phyloP scores from a whole-genome alignment of 2,113 vertebrate species.

The Nothocercus nigrocapillus region DNA sequence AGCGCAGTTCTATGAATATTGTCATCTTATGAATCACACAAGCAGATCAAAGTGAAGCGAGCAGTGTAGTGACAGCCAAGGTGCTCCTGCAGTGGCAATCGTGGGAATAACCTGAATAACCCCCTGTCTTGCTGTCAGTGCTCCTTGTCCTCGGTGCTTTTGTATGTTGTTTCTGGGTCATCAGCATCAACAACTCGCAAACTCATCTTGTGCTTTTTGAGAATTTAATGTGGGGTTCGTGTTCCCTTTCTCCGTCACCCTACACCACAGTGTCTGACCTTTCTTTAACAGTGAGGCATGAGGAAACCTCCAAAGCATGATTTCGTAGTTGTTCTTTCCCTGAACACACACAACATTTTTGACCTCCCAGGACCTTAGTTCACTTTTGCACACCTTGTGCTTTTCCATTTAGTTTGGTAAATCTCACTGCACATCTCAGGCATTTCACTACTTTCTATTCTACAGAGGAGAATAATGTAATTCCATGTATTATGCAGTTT shows the following conservation, averaged over 20 bases:
- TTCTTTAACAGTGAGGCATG: background rate
- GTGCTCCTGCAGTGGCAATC: background rate
- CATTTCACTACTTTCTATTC: background rate
- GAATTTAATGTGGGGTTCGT: background rate
- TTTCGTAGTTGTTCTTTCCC: background rate
- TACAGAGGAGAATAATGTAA: background rate
- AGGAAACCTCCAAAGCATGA: background rate
- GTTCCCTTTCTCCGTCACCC: background rate
- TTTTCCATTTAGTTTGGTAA: background rate
- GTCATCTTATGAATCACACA: background rate
- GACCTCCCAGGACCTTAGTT: background rate
- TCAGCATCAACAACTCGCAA: background rate
- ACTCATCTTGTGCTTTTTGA: background rate
- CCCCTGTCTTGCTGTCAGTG: rapidly evolving
- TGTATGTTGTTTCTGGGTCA: background rate
- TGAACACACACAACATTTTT: background rate
- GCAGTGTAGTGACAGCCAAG: background rate
- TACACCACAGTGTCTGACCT: rapidly evolving
- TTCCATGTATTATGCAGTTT: background rate
- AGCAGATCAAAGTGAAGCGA: background rate
- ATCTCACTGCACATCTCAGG: background rate
- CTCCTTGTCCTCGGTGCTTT: rapidly evolving
- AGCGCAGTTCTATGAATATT: background rate
- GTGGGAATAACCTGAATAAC: background rate
- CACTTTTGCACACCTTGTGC: background rate